phyloP scores from a whole-genome alignment of 1,140 invertebrate species.

The Hylyphantes graminicola region DNA sequence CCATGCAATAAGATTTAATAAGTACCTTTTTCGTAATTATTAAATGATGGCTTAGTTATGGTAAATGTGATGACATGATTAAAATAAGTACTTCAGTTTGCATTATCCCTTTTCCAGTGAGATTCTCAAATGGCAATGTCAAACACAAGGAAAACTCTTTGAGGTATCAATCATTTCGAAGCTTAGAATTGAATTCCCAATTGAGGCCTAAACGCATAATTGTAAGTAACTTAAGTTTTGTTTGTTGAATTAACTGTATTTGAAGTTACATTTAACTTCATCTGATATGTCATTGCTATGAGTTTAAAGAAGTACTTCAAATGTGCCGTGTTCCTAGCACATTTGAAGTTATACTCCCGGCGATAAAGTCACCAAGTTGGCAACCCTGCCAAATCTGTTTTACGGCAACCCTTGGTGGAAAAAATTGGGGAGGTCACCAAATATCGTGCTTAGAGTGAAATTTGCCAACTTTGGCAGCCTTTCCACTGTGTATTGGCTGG shows the following conservation, averaged over 20 bases:
- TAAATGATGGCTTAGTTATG: no score
- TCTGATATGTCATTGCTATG: background rate
- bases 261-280: background rate
- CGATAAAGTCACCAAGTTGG: no score
- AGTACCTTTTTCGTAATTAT: no score
- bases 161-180: background rate
- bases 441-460: no score
- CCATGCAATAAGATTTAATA: no score
- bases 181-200: background rate
- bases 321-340: background rate
- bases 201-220: background rate
- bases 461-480: no score
- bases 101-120: background rate
- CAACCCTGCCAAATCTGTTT: no score
- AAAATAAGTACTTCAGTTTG: background rate
- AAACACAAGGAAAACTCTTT: background rate
- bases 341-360: no score
- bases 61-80: no score
- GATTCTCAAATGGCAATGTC: slow-evolving; percentile 1
- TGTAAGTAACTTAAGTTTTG: background rate
- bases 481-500: no score
- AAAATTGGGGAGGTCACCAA: no score
- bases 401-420: no score
- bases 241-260: background rate
- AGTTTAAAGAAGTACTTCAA: background rate